Base-by-base conservation (phyloP, 2,888 invertebrate genomes). In the Esperia sulphurella region DNA sequence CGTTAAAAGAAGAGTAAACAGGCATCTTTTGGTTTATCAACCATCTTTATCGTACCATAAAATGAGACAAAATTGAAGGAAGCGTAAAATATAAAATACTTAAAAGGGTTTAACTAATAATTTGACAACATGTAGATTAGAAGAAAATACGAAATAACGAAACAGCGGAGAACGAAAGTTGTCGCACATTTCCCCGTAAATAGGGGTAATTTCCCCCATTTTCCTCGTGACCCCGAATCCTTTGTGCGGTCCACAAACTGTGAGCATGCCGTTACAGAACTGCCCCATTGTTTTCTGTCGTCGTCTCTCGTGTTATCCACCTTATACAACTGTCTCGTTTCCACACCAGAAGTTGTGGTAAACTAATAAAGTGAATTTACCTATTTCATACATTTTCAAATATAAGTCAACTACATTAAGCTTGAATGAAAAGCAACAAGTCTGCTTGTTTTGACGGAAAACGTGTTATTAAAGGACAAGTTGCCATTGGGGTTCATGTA, bases 201-300 rank as follows among this genome's bases (percentile, higher is more conserved):
- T 8, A 8, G 14, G 75, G 81, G 68, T 64, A 64, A 62, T 65
- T 61, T 56, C 51, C 62, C 65, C 50, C 13, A 48, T 21, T 52
- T 54, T 59, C 62, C 61, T 60, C 58, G 65, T 68, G 73, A 74
- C 73, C 74, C 76, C 67, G 64, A 72, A 77, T 77, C 78, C 80
- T 80, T 83, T 80, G 79, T 81, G 74, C 69, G 67, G 73, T 77
- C 66, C 41, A 41, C 41, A 29, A 28, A 37, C 39, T 39, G 35
- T 35, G 39, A 73, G 72, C 71, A 69, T 78, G 71, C 75, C 73
- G 75, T 70, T 63, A 71, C 65, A 68, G 65, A 63, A 54, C 57
- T 57, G 58, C 55, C 69, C 68, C 67, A 70, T 75, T 75, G 68
- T 73, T 69, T 71, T 66, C 58, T 49, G 51, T 69, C 66, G 54